Evolutionary conservation across 2,888 invertebrate genomes (phyloP), one percentile per base, ranked within the genome.

Genomic region (Papilio demoleus): DNA sequence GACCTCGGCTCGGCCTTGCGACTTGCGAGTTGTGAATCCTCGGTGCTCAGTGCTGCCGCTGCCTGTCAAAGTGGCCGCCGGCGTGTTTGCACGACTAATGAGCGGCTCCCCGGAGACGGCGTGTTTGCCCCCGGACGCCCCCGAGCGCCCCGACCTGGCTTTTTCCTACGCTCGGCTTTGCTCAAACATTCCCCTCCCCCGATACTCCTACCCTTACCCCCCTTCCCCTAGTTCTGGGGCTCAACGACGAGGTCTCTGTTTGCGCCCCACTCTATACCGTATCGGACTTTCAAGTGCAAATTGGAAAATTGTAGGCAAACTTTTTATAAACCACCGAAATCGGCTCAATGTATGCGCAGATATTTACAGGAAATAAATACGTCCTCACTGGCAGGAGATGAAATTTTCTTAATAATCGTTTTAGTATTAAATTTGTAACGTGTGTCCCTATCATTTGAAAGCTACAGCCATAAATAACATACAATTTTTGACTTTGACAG

Each of bases 41-140:
- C 45, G 19, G 19, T 47, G 19, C 19, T 45, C 19, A 45, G 45
- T 19, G 47, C 47, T 47, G 47, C 47, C 47, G 47, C 84, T 85
- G 88, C 88, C 87, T 90, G 90, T 92, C 92, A 91, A 91, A 92
- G 92, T 90, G 88, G 90, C 89, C 88, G 88, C 87, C 88, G 87
- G 89, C 85, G 79, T 92, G 88, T 92, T 92, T 92, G 92, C 84
- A 87, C 92, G 88, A 92, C 88, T 92, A 92, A 92, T 92, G 92
- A 92, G 91, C 86, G 89, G 86, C 77, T 87, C 91, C 91, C 92
- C 79, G 82, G 91, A 92, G 92, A 90, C 87, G 83, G 73, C 75
- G 80, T 91, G 90, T 92, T 91, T 90, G 87, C 88, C 79, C 83
- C 81, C 81, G 85, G 85, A 85, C 77, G 79, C 81, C 79, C 80